These are phyloP conservation scores for Agonopterix subpropinquella DNA, from an alignment of 2,888 invertebrate species.

Conservation along the genomic window DNA sequence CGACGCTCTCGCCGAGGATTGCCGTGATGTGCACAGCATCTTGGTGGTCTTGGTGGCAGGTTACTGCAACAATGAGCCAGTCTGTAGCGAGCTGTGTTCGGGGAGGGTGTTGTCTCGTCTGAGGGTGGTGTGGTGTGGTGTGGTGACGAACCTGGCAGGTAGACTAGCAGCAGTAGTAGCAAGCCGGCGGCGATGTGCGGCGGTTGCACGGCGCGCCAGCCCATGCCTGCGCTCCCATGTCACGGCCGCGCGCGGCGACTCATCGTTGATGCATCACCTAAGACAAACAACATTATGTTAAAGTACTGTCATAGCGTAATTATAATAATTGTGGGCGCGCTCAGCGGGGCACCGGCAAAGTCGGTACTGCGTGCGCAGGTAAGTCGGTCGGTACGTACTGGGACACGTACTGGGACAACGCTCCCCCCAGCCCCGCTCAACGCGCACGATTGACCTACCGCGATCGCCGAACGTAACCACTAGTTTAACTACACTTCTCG, in stretches of 20 bases:
- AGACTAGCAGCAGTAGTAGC: slow-evolving; percentile 71
- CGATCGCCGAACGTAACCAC: too few species aligned
- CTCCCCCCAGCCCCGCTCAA: too few species aligned
- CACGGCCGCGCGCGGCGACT: slow-evolving; percentile 84
- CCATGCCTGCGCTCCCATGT: slow-evolving; percentile 94
- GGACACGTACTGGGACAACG: too few species aligned
- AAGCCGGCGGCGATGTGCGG: slow-evolving; percentile 79
- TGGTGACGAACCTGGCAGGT: slow-evolving; percentile 57
- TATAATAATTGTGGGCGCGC: too few species aligned
- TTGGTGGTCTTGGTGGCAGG: slow-evolving; percentile 89
- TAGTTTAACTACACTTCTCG: too few species aligned
- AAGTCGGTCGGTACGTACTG: too few species aligned
- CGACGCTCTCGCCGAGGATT: slow-evolving; percentile 96
- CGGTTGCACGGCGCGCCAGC: slow-evolving; percentile 91
- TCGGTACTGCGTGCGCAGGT: too few species aligned
- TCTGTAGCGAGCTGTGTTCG: not conserved
- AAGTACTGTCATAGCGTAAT: too few species aligned
- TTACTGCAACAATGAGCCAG: slow-evolving; percentile 62
- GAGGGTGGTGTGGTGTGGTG: not conserved
- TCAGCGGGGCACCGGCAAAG: too few species aligned
- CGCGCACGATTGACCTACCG: too few species aligned
- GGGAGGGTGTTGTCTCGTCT: not conserved
- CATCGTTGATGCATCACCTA: slow-evolving; percentile 80
- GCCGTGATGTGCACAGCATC: slow-evolving; percentile 98
- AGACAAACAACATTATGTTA: not conserved